Evolutionary conservation across 2,888 invertebrate species (phyloP), one percentile per base, ranked within the genome.

Genomic region (Epiblema foenella): DNA sequence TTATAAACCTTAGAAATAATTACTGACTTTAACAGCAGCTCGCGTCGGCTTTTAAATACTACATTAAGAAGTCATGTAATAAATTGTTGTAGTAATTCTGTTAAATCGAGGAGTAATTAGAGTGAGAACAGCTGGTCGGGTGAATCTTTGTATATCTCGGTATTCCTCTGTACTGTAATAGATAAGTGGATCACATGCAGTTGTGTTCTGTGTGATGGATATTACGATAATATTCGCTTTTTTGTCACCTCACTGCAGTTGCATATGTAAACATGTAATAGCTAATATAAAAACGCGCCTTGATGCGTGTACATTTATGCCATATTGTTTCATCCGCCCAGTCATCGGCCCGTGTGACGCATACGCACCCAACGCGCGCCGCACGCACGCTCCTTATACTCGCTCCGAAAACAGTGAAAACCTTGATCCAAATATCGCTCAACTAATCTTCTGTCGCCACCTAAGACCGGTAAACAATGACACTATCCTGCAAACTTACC

Each of bases 321-420:
- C 33, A 24, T 33, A 54, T 24, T 39, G 54, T 29, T 54, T 56
- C 9, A 46, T 20, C 46, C 42, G 39, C 18, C 65, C 54, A 56
- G 42, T 65, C 56, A 65, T 33, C 54, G 49, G 46, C 42, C 42
- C 29, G 29, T 58, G 29, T 68, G 68, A 68, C 68, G 68, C 68
- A 68, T 62, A 12, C 60, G 60, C 39, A 33, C 15, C 60, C 20
- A 63, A 62, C 64, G 69, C 58, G 49, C 37, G 17, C 33, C 46
- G 51, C 70, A 66, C 64, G 70, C 70, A 70, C 62, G 67, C 67
- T 66, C 69, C 69, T 59, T 64, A 58, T 15, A 51, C 24, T 42
- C n/a, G 54, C 46, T 71, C 67, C 65, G 54, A 66, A 66, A 71
- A 71, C 70, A 46, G 56, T 20, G 7, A 20, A 20, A 67, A 15